Evolutionary conservation across 2,113 vertebrate species (phyloP), one percentile per base, ranked within the genome.

Genomic region (Hassar affinis): DNA sequence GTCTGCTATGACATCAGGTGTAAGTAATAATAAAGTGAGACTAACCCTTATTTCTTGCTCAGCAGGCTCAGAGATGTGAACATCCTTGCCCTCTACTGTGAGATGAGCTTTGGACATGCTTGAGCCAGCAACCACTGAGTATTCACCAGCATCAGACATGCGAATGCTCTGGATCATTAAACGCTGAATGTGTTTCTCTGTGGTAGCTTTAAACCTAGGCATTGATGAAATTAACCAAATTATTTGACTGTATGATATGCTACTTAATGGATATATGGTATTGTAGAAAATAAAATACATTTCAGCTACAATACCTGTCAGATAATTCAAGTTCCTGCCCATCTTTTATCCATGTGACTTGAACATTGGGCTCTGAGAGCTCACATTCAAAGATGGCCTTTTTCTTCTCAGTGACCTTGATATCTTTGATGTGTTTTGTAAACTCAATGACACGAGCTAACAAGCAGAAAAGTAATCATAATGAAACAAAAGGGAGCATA

Each of bases 401-500:
- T 90, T 96, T 99, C 93, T 98, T 99, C 90, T 99, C 98, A 0
- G 97, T 96, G 87, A 99, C 93, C 87, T 98, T 99, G 59, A 99
- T 97, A 88, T 99, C 97, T 87, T 97, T 99, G 85, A 99, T 99
- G 79, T 96, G 98, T 89, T 99, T 99, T 86, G 96, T 97, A 92
- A 99, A 98, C 87, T 99, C 98, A 91, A 99, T 97, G 79, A 98
- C 92, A 74, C 98, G 98, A 90, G 98, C 98, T 99, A 88, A 57
- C 88, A 85, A 87, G 59, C 15, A 79, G 30, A 81, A 71, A 75
- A 74, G 83, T 42, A 6, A 42, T 42, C 38, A 42, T 42, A 2
- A 42, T 42, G 38, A 42, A 42, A 42, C 6, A 42, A 42, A 42
- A 42, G 6, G 38, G 38, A 38, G 33, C 14, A 68, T 85, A 1